Conservation (phyloP, 2,113 vertebrate species). For the Pachyramphus minor region DNA sequence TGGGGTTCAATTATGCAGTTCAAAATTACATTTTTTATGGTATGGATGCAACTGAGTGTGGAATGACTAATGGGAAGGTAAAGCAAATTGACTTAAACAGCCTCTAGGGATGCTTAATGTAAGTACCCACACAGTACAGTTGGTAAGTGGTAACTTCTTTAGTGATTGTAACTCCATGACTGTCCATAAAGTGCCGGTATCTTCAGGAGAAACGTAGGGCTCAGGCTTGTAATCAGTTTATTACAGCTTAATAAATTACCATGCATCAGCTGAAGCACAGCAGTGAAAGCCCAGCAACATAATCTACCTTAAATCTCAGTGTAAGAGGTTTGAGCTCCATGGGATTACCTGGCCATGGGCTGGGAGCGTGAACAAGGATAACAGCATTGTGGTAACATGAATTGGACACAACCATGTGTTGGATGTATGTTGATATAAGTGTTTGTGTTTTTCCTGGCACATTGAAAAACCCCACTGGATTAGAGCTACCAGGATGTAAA, state of each 20-base stretch:
- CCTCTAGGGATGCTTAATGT: background rate
- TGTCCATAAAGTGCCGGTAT: background rate
- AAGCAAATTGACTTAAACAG: background rate
- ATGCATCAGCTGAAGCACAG: background rate
- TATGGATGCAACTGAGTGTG: background rate
- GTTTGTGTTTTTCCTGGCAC: background rate
- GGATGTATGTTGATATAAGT: background rate
- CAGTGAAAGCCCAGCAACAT: background rate
- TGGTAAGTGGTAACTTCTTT: background rate
- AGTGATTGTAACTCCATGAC: background rate
- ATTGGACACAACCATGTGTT: background rate
- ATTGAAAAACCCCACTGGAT: background rate
- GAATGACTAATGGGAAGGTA: background rate
- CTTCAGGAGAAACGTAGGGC: background rate
- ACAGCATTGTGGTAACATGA: background rate
- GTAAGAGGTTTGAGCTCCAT: background rate
- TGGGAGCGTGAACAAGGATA: background rate
- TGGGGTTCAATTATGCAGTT: background rate
- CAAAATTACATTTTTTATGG: background rate
- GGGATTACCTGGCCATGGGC: background rate
- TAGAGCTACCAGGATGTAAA: background rate
- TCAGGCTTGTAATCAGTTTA: conserved; percentile 34
- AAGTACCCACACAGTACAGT: background rate
- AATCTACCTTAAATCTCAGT: conserved; percentile 18
- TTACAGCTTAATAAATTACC: conserved; percentile 7